Evolutionary conservation across 1,140 invertebrate species (phyloP), one percentile per base, ranked within the genome.

Genomic region (Brachystomella parvula): DNA sequence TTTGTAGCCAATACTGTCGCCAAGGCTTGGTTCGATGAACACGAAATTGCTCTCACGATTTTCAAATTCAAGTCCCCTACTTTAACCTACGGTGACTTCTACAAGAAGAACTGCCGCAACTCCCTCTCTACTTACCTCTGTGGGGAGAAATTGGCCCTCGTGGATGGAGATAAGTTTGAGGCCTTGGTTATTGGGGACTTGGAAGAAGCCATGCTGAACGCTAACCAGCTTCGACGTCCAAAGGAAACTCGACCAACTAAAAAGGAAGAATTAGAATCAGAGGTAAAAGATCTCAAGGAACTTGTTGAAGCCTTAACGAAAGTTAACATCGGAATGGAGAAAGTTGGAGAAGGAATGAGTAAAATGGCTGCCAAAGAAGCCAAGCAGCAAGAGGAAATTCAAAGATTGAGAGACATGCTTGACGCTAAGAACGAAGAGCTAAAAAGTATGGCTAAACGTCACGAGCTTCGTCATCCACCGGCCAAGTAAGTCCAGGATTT

Each of bases 401-500:
- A 30, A 56, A 29, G 15, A 56, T 21, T 56, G 31, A 56, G 26
- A 21, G 31, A 15, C 31, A 56, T 35, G 1, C 9, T 61, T 33
- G 29, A 63, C 21, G 47, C 26, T 15, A 47, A 12, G n/a, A 2
- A 47, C 12, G 44, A 17, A 49, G 31, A 21, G 15, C 6, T 12
- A 3, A 19, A 29, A 64, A 1, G 17, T 15, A 64, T 47, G 49
- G 32, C 28, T 17, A 64, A 64, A 57, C 28, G 56, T 39, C 3
- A 63, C 62, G n/a, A n/a, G n/a, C n/a, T n/a, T n/a, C n/a, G n/a
- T n/a, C n/a, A n/a, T n/a, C n/a, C n/a, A n/a, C n/a, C n/a, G n/a
- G n/a, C n/a, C n/a, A n/a, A n/a, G n/a, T n/a, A n/a, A n/a, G n/a
- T n/a, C n/a, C n/a, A n/a, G n/a, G n/a, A n/a, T n/a, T n/a, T n/a